Evolutionary conservation across 2,888 invertebrate genomes (phyloP).

Genomic region (Agonopterix heracliana): DNA sequence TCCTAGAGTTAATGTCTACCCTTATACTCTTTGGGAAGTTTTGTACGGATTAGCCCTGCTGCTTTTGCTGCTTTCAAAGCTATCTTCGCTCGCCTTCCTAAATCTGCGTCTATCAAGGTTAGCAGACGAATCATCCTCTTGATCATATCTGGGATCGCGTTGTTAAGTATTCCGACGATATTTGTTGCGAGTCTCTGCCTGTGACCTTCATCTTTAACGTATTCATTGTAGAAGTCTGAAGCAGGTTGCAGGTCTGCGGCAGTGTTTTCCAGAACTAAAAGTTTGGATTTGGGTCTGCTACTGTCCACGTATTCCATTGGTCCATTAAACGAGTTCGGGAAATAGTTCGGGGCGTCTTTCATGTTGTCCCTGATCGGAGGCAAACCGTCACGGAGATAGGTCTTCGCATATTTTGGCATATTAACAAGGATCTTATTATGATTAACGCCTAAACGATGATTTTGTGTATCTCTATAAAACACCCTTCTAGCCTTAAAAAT

Average conservation of each 20-base stretch:
- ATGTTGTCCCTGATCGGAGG: conserved; percentile 82
- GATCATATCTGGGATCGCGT: conserved; percentile 73
- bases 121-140: conserved; percentile 86
- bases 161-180: conserved; percentile 3
- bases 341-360: conserved; percentile 72
- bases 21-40: not conserved
- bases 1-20: not conserved
- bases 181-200: conserved; percentile 13
- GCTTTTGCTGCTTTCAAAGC: no score
- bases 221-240: conserved; percentile 78
- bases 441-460: conserved; percentile 47
- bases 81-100: conserved; percentile 59
- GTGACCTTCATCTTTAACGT: conserved; percentile 53
- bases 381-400: conserved; percentile 47
- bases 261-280: conserved; percentile 16
- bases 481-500: conserved; percentile 40
- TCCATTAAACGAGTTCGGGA: conserved; percentile 21
- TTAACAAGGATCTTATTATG: conserved; percentile 46
- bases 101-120: conserved; percentile 80
- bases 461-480: conserved; percentile 44
- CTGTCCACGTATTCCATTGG: conserved; percentile 19
- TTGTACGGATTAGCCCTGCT: not conserved
- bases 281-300: conserved; percentile 8
- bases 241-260: conserved; percentile 69
- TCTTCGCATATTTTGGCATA: conserved; percentile 21